Percentiles rank a stretch among this genome's conserved stretches.
Conservation (phyloP, 2,888 invertebrate species). For the Pollenia labialis region DNA sequence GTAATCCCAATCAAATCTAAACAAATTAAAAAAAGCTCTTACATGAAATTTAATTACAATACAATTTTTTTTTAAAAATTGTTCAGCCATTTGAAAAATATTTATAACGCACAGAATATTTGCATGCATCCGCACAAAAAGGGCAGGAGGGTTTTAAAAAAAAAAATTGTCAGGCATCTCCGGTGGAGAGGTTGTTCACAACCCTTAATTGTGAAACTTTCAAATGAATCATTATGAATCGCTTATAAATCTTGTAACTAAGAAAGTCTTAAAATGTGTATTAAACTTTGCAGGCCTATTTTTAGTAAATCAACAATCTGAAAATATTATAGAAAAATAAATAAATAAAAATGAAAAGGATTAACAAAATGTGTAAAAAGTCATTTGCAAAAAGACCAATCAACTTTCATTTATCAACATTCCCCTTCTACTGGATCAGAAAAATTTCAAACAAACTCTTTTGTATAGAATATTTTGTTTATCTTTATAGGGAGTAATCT, state of each 20-base stretch:
- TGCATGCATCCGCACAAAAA: too few species aligned
- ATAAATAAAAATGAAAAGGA: slow-evolving; percentile 8
- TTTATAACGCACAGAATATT: too few species aligned
- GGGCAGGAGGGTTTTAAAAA: too few species aligned
- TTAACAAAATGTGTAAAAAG: slow-evolving; percentile 1
- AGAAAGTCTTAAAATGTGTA: too few species aligned
- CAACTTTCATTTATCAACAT: slow-evolving; percentile 33
- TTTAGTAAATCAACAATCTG: not conserved
- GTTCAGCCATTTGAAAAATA: too few species aligned
- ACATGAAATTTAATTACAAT: slow-evolving; percentile 5
- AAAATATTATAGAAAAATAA: not conserved
- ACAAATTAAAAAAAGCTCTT: not conserved
- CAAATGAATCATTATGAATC: too few species aligned
- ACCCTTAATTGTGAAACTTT: too few species aligned
- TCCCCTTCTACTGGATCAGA: not conserved
- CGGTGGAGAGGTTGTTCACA: too few species aligned
- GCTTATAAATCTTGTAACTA: too few species aligned
- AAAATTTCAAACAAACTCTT: not conserved
- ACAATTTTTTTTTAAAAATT: too few species aligned
- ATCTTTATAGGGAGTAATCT: not conserved
- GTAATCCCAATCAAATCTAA: not conserved
- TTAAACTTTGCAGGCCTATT: too few species aligned
- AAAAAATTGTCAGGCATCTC: too few species aligned
- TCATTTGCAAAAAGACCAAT: slow-evolving; percentile 17
- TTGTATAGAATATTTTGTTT: slow-evolving; percentile 4